A percentile compares a stretch with the other conserved stretches of the same genome.
phyloP scores from a whole-genome alignment of 2,888 invertebrate species.

The Rotaria sp. region DNA sequence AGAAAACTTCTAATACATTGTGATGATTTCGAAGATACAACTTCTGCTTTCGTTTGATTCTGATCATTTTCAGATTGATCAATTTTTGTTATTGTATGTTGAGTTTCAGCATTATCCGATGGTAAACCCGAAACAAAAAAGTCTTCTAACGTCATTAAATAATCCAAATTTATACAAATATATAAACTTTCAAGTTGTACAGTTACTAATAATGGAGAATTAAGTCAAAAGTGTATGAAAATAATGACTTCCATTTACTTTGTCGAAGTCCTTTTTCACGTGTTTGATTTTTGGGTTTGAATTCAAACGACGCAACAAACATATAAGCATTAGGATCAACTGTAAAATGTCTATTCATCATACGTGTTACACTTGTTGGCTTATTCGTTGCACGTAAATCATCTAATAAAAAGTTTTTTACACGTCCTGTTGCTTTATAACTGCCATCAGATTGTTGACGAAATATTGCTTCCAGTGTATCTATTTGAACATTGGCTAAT shows the following conservation, averaged over 20 bases:
- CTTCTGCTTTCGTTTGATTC: too few species aligned
- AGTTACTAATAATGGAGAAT: slow-evolving; percentile 63
- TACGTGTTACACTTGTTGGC: slow-evolving; percentile 16
- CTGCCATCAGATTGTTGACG: neutral
- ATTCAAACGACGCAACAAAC: slow-evolving; percentile 47
- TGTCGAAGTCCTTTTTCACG: neutral
- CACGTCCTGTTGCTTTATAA: slow-evolving; percentile 2
- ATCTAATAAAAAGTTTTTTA: neutral
- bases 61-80: too few species aligned
- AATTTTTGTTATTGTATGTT: too few species aligned
- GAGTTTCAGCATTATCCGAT: too few species aligned
- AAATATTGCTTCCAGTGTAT: neutral
- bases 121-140: too few species aligned
- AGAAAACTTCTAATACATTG: too few species aligned
- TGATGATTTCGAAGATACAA: too few species aligned
- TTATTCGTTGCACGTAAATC: neutral
- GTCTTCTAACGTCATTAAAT: slow-evolving; percentile 72
- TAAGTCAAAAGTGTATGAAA: neutral
- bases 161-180: slow-evolving; percentile 82
- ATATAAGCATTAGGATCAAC: slow-evolving; percentile 41
- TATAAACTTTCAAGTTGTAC: slow-evolving; percentile 78
- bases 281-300: neutral
- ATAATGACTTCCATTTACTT: neutral
- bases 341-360: slow-evolving; percentile 46
- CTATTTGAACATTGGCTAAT: neutral